Base-by-base conservation (phyloP, 1,140 invertebrate species). In the Drosophila saltans region DNA sequence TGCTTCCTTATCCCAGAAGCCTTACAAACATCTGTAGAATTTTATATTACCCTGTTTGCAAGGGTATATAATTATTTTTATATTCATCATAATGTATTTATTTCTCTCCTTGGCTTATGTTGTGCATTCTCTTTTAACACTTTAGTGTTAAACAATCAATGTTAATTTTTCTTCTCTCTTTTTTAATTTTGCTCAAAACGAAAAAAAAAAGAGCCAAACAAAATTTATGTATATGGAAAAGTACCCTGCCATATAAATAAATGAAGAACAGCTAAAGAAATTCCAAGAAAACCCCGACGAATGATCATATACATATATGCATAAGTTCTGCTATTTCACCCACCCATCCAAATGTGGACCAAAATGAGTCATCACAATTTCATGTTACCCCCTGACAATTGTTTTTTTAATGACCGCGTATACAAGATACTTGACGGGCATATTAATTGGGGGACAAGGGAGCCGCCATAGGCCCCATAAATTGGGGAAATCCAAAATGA, bases 351-450 rank as follows among this genome's bases (percentile, higher is more conserved):
- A 43, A 66, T 30, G 52, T 71, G 41, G 57, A 72, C 55, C 65
- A 58, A 16, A 16, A 72, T 78, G 75, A 77, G 67, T 63, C 75
- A 78, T 72, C 24, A 16, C 41, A 56, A 33, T 26, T 86, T 82
- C 82, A 69, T 58, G 69, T 72, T 86, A 81, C 58, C 10, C 58
- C 10, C 78, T 69, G 76, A 56, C 77, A 85, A 85, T 75, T 75
- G 62, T n/a, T 72, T 41, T 69, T 74, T 52, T 55, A 55, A 73
- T 58, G 52, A 39, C 16, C 36, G 33, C 57, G 36, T 24, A 16
- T 59, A 21, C 55, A 63, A 16, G 16, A 16, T 76, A 78, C 83
- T 75, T 75, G 81, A 76, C 67, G 80, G 68, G 80, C 83, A 86
- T 86, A 66, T 82, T 88, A 88, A 86, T 86, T 86, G 72, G 62